phyloP scores from a whole-genome alignment of 1,140 invertebrate species.

The Drosophila orena region DNA sequence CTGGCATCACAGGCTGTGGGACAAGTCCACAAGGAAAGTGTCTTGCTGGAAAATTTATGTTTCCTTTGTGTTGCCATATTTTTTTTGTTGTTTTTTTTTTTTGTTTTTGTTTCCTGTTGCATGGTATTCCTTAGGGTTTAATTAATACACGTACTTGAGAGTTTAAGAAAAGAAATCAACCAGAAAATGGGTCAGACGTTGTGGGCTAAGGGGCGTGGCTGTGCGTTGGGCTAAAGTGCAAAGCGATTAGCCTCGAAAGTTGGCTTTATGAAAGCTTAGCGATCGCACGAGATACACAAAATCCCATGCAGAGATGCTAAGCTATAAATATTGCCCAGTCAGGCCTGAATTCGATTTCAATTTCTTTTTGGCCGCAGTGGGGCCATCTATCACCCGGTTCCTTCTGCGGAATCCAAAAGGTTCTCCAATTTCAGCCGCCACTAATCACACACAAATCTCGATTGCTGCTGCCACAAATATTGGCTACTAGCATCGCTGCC shows the following conservation, averaged over 20 bases:
- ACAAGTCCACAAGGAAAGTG: constrained; percentile 61
- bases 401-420: constrained; percentile 25
- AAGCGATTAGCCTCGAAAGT: constrained; percentile 24
- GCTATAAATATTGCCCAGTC: constrained; percentile 27
- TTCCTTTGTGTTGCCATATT: constrained; percentile 63
- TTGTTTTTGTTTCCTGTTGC: neutral
- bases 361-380: constrained; percentile 23
- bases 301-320: neutral
- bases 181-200: constrained; percentile 25
- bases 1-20: constrained; percentile 1
- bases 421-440: constrained; percentile 53
- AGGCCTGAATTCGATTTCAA: constrained; percentile 30
- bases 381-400: constrained; percentile 21
- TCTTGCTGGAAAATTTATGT: constrained; percentile 75
- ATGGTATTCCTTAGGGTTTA: constrained; percentile 47
- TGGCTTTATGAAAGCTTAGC: neutral
- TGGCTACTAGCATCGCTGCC: constrained; percentile 27
- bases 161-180: neutral
- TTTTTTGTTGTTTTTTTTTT: constrained; percentile 1
- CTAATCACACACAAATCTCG: constrained; percentile 56
- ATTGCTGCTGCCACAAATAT: constrained; percentile 51
- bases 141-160: constrained; percentile 58
- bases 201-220: constrained; percentile 8
- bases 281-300: neutral
- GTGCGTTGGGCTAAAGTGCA: constrained; percentile 19